Evolutionary conservation across 2,797 vertebrate genomes (phyloP), one percentile per base, ranked within the genome.

Genomic region (Enteromius treurensis): DNA sequence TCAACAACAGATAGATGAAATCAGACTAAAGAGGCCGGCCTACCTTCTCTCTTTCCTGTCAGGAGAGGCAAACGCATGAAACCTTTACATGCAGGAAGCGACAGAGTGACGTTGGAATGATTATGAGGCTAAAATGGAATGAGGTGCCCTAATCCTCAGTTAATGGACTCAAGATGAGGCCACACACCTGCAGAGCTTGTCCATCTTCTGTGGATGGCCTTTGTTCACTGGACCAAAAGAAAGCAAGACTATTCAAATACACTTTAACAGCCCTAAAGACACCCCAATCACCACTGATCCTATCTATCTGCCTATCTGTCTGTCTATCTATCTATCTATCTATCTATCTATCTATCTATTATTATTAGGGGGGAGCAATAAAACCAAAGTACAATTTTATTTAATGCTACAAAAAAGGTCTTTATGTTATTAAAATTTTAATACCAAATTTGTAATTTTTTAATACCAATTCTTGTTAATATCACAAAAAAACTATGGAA

Each of bases 21-120:
- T 93, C 92, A 91, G 91, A 90, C 91, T 94, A 92, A 94, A 95
- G 93, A 91, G 92, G 90, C 69, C 87, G 77, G 86, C 84, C 84
- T 64, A 78, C 90, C 91, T 92, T 92, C 69, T 82, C 91, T 92
- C 91, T 86, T 76, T 74, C 68, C 69, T 80, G 85, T 82, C 19
- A 68, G 74, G 77, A 82, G 85, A 92, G 88, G 77, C 42, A 82
- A 71, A 85, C 23, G 88, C 90, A 90, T 88, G 87, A 90, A 90
- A 91, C 91, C 85, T 85, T 88, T 88, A 89, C 90, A 82, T 88
- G 88, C 88, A 90, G 91, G 81, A 91, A 82, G 87, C 77, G 73
- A 86, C 87, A 86, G 77, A 86, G 79, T 83, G 68, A 87, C 80
- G 34, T 70, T 45, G 77, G 74, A 69, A 68, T 85, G 68, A 80